phyloP scores from a whole-genome alignment of 2,113 vertebrate species.

The Mesitornis unicolor region DNA sequence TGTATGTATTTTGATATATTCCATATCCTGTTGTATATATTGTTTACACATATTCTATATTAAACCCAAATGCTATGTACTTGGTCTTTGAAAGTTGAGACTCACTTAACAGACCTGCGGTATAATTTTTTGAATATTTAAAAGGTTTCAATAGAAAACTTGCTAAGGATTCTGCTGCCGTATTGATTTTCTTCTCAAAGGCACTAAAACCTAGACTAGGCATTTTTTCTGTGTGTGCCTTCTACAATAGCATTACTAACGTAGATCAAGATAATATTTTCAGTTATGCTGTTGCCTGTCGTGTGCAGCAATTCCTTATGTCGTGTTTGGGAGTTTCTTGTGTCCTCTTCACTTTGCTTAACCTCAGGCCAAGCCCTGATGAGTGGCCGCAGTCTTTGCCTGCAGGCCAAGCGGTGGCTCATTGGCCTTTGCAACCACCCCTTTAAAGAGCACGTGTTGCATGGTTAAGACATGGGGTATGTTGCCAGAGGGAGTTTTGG shows the following conservation, averaged over 20 bases:
- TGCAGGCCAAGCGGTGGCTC: neutral
- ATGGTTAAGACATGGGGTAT: neutral
- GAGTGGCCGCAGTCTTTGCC: neutral
- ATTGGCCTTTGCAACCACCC: neutral
- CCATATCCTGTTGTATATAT: neutral
- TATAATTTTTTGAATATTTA: neutral
- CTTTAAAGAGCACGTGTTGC: neutral
- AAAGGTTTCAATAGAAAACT: neutral
- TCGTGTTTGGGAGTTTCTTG: accelerated
- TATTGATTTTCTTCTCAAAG: neutral
- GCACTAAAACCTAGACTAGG: neutral
- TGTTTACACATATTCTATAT: neutral
- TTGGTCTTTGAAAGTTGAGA: neutral
- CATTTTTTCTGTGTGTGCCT: neutral
- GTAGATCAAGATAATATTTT: neutral
- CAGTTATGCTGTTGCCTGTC: neutral
- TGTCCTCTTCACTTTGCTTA: neutral
- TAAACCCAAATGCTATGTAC: neutral
- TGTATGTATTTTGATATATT: neutral
- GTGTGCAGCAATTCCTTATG: neutral
- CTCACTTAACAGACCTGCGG: neutral
- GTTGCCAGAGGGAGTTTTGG: neutral
- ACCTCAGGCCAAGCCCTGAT: neutral
- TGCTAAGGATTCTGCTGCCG: neutral
- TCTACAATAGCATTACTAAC: neutral